Percentiles rank a stretch among this genome's conserved stretches.
phyloP scores from a whole-genome alignment of 1,140 invertebrate genomes.

The Drosophila tsacasi region DNA sequence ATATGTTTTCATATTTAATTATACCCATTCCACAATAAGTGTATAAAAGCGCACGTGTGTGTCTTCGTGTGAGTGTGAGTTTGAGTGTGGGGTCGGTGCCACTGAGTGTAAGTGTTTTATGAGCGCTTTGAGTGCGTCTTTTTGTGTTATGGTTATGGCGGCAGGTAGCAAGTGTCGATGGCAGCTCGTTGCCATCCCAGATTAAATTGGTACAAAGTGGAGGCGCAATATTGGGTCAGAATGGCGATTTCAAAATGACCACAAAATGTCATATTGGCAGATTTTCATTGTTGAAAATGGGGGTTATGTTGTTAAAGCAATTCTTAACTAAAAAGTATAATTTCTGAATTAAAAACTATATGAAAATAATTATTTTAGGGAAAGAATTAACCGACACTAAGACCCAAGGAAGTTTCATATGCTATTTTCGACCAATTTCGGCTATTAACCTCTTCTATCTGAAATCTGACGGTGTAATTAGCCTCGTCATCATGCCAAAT shows the following conservation, averaged over 20 bases:
- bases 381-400: not conserved
- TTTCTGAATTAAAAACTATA: not conserved
- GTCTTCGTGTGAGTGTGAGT: slow-evolving; percentile 7
- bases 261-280: slow-evolving; percentile 1
- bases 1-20: slow-evolving; percentile 83
- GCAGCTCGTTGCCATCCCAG: slow-evolving; percentile 32
- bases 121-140: slow-evolving; percentile 46
- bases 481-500: slow-evolving; percentile 21
- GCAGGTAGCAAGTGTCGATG: slow-evolving; percentile 33
- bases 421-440: too few relatives aligned
- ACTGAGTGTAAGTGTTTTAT: slow-evolving; percentile 68
- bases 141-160: slow-evolving; percentile 45
- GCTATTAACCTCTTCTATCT: not conserved
- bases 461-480: slow-evolving; percentile 9
- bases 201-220: slow-evolving; percentile 15
- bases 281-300: not conserved
- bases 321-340: not conserved
- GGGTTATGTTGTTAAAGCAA: too few relatives aligned
- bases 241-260: slow-evolving; percentile 7
- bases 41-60: slow-evolving; percentile 36
- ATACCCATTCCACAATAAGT: slow-evolving; percentile 56
- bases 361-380: too few relatives aligned
- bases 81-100: slow-evolving; percentile 10
- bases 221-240: not conserved
- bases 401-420: too few relatives aligned